These are phyloP conservation scores for Falco cherrug DNA, from an alignment of 2,797 vertebrate species.

Conservation along the genomic window DNA sequence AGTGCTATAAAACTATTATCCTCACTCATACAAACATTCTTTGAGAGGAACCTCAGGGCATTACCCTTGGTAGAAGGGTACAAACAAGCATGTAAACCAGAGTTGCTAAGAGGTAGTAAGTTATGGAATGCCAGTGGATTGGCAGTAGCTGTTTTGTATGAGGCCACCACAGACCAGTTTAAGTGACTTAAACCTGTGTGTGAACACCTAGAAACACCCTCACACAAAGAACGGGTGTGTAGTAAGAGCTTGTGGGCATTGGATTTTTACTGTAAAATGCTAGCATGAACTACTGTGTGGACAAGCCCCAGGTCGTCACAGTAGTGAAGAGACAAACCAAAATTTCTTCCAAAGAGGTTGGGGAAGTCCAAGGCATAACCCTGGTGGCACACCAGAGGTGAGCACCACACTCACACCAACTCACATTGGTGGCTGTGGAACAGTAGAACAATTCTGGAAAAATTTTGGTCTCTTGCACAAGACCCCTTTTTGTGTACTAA, in stretches of 20 bases:
- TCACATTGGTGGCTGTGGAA: neutral
- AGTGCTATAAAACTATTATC: neutral
- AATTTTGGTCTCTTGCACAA: fast-evolving
- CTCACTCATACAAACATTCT: neutral
- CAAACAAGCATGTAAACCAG: neutral
- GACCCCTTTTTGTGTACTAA: neutral
- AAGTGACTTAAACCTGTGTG: neutral
- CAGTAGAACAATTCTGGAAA: neutral
- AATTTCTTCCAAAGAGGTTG: neutral
- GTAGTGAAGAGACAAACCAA: neutral
- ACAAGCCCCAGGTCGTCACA: neutral
- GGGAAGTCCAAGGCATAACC: neutral
- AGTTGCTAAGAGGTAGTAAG: neutral
- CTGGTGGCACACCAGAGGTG: neutral
- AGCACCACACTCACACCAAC: neutral
- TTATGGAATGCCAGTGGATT: neutral
- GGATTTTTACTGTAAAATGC: neutral
- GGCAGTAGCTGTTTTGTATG: neutral
- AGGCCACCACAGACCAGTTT: neutral
- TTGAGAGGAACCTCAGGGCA: neutral
- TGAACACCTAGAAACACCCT: neutral
- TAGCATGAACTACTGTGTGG: neutral
- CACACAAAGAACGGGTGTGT: neutral
- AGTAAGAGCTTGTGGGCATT: neutral
- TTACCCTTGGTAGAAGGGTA: neutral